phyloP scores from a whole-genome alignment of 2,113 vertebrate genomes.

The Eulemur macaco region DNA sequence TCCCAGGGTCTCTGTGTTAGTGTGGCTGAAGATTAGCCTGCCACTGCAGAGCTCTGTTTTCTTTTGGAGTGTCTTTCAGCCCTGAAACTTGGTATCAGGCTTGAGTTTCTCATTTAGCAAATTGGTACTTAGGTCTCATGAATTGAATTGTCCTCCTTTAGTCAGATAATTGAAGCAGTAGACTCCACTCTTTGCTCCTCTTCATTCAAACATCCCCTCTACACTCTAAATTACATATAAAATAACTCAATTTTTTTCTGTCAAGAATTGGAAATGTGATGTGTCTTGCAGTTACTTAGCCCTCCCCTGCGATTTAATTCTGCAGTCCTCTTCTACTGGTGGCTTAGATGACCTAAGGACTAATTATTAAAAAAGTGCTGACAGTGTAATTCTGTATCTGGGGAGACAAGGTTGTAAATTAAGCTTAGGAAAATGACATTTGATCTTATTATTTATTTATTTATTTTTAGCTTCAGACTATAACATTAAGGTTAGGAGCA shows the following conservation, averaged over 20 bases:
- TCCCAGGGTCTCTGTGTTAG: background rate
- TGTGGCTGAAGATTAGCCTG: background rate
- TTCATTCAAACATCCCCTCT: conserved; percentile 35
- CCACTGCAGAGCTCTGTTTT: background rate
- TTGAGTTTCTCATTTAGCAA: background rate
- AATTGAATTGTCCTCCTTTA: background rate
- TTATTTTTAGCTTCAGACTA: background rate
- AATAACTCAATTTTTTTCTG: conserved; percentile 25
- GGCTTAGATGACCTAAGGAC: background rate
- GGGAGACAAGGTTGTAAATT: background rate
- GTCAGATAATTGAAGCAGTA: background rate
- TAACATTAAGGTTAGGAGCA: background rate
- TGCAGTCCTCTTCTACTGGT: background rate
- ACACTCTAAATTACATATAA: background rate
- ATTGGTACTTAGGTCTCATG: background rate
- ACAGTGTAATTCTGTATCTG: background rate
- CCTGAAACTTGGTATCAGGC: background rate
- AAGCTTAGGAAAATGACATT: background rate
- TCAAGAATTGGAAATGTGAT: background rate
- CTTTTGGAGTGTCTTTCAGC: background rate
- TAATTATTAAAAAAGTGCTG: background rate
- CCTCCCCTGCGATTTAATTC: background rate
- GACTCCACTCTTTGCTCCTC: background rate
- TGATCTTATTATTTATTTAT: background rate
- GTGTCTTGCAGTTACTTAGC: background rate